Conservation (phyloP, 1,140 invertebrate genomes). For the Ostrea denselamellosa region DNA sequence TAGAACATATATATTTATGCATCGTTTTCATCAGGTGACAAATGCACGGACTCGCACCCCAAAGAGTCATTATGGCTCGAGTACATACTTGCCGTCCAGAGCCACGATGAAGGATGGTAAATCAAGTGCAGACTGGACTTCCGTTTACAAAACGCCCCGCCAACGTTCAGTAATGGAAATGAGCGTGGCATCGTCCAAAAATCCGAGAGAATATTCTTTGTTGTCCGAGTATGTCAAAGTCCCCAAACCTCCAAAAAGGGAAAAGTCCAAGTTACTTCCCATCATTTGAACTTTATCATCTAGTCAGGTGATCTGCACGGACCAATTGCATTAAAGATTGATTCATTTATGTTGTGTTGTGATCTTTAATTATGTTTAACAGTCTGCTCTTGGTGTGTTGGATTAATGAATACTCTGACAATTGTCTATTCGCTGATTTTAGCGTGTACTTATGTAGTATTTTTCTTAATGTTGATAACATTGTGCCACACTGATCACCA, state of each 20-base stretch:
- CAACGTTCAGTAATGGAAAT: constrained; percentile 41
- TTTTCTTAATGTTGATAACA: background rate
- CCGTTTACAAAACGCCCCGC: constrained; percentile 46
- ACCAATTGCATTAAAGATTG: constrained; percentile 9
- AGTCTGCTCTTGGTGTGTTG: background rate
- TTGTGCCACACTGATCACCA: background rate
- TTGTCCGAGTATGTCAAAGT: constrained; percentile 44
- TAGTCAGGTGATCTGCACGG: constrained; percentile 28
- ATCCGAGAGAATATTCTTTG: constrained; percentile 43
- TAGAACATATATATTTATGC: background rate
- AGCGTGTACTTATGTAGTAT: background rate
- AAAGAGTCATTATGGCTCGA: constrained; percentile 6
- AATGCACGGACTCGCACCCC: constrained; percentile 16
- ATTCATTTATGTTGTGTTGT: background rate
- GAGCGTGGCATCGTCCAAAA: constrained; percentile 47
- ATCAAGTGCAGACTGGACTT: constrained; percentile 41
- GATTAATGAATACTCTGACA: background rate
- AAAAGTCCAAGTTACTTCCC: constrained; percentile 52
- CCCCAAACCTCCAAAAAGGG: constrained; percentile 46
- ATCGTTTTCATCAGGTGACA: constrained; percentile 15
- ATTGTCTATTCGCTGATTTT: background rate
- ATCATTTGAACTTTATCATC: constrained; percentile 41
- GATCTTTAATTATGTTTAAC: background rate
- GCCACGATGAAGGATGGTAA: constrained; percentile 5
- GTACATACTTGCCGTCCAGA: constrained; percentile 13